Conservation (phyloP, 2,888 invertebrate genomes). For the Scaptomyza parva region DNA sequence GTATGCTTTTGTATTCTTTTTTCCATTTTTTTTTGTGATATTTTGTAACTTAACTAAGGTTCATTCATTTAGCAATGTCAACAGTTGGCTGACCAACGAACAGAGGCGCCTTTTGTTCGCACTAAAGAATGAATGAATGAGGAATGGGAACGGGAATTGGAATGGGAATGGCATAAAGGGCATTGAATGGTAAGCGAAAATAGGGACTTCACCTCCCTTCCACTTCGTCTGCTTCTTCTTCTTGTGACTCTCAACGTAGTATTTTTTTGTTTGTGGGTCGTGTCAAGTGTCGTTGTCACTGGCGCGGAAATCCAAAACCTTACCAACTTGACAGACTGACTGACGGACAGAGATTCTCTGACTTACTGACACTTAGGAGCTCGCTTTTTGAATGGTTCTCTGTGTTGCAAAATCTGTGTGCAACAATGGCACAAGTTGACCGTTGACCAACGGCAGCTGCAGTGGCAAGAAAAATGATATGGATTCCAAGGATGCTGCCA, state of each 20-base stretch:
- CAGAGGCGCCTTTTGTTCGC: slow-evolving; percentile 63
- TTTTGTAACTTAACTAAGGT: slow-evolving; percentile 70
- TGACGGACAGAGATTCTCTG: slow-evolving; percentile 1
- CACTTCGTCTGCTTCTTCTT: background rate
- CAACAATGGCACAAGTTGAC: slow-evolving; percentile 40
- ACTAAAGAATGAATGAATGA: slow-evolving; percentile 38
- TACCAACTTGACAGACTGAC: slow-evolving; percentile 36
- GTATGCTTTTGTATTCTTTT: background rate
- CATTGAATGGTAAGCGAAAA: slow-evolving; percentile 12
- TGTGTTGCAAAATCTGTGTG: slow-evolving; percentile 66
- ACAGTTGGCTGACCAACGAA: slow-evolving; percentile 74
- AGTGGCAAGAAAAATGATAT: slow-evolving; percentile 71
- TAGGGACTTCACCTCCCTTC: background rate
- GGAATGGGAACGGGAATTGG: slow-evolving; percentile 8
- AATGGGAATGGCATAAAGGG: slow-evolving; percentile 7
- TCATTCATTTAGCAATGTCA: slow-evolving; percentile 74
- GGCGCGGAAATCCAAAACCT: slow-evolving; percentile 62
- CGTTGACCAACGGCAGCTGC: slow-evolving; percentile 34
- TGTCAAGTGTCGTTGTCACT: slow-evolving; percentile 71
- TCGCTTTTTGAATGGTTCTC: slow-evolving; percentile 33
- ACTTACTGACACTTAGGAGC: slow-evolving; percentile 35
- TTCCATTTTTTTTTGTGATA: slow-evolving; percentile 19
- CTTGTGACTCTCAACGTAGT: slow-evolving; percentile 47
- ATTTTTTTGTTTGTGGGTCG: slow-evolving; percentile 38
- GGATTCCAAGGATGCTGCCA: slow-evolving; percentile 5